Base-by-base conservation (phyloP, 2,888 invertebrate species). In the Mimas tiliae region DNA sequence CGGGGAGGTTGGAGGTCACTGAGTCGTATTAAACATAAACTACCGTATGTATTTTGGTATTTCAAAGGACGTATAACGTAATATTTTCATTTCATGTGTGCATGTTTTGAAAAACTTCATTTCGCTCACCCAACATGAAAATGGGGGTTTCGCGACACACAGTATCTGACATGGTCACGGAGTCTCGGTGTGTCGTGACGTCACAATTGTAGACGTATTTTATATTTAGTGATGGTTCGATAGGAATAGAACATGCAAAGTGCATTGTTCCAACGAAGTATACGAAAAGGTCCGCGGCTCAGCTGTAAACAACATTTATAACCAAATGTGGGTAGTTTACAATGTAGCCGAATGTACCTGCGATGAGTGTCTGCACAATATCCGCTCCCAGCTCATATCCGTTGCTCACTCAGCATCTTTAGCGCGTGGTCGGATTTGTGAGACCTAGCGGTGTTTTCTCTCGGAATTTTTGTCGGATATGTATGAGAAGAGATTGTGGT, bases 331-430 rank as follows among this genome's bases (percentile, higher is more conserved):
- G 86, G 81, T 86, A 85, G 88, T 89, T 88, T 88, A 87, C 88
- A 88, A 81, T 85, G 84, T 81, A 80, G 80, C 82, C 81, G 80
- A 85, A 81, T 84, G 88, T 89, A 90, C 89, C 90, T 89, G 89
- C 75, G 77, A 62, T 65, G 72, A 86, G 84, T 86, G 86, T 82
- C 84, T 83, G 88, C 81, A 88, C 88, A 90, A 90, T 90, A 89
- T 90, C 89, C 90, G 90, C 83, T 80, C 70, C 82, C 77, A 82
- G 81, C 89, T 90, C 89, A 90, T 90, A 90, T 90, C 90, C 90
- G 90, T 83, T 82, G 78, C 79, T 83, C 83, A 80, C 84, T 80
- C 81, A 73, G 74, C 80, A 82, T 81, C 86, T 85, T 86, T 80
- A 77, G 71, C 63, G 70, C 34, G 53, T 68, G 74, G 72, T 42